Conservation (phyloP, 2,888 invertebrate species). For the Drosophila affinis region DNA sequence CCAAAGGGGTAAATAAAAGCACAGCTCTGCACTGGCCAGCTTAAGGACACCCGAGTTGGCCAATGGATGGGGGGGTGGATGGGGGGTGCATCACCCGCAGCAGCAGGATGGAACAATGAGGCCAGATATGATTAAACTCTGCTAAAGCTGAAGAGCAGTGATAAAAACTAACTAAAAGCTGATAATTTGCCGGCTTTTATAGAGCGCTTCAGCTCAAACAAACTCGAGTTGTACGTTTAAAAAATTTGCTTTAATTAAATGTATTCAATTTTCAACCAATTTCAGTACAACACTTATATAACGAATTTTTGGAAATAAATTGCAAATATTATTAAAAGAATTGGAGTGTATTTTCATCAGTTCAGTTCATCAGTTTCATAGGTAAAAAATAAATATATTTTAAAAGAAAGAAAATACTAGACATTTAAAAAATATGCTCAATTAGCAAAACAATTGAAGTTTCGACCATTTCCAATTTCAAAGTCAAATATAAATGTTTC, state of each 20-base stretch:
- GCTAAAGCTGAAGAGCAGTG: constrained; percentile 51
- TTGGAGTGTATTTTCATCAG: neutral
- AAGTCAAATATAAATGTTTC: neutral
- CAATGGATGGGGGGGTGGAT: neutral
- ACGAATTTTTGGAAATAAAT: neutral
- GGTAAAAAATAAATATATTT: neutral
- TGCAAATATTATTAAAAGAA: neutral
- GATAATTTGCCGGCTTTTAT: constrained; percentile 40
- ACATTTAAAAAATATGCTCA: neutral
- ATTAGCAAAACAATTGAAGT: neutral
- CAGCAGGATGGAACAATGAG: constrained; percentile 60
- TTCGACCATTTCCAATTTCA: neutral
- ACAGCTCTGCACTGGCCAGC: constrained; percentile 55
- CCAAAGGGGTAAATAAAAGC: constrained; percentile 74
- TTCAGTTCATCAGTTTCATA: no score
- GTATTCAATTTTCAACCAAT: neutral
- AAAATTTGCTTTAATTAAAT: constrained; percentile 1
- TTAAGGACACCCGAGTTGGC: constrained; percentile 41
- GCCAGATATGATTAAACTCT: constrained; percentile 64
- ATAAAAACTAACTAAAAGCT: constrained; percentile 45
- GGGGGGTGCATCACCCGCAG: neutral
- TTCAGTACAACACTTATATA: neutral
- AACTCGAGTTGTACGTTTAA: neutral
- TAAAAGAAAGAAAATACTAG: neutral
- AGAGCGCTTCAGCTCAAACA: constrained; percentile 14